Percentiles rank a stretch among this genome's conserved stretches.
These are phyloP conservation scores for Helicolenus hilgendorfi DNA, from an alignment of 2,797 vertebrate species.

Conservation along the genomic window DNA sequence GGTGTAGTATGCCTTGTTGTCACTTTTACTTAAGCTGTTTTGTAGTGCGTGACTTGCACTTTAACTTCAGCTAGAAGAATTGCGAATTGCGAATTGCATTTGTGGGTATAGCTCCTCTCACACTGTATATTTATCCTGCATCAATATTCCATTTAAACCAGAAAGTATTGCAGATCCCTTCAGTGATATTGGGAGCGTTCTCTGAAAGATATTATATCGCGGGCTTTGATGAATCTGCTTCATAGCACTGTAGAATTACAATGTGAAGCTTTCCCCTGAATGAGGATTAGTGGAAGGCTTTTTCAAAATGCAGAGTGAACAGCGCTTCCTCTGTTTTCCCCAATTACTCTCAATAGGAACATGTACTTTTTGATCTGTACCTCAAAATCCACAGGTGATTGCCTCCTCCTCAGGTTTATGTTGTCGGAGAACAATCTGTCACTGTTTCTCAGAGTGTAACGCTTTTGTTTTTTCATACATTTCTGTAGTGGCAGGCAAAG, in stretches of 20 bases:
- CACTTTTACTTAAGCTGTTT: neutral
- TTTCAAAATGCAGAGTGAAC: neutral
- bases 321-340: neutral
- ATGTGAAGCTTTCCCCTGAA: neutral
- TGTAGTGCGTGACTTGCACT: neutral
- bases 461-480: neutral
- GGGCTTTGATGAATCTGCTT: neutral
- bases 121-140: neutral
- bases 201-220: neutral
- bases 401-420: neutral
- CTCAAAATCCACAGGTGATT: neutral
- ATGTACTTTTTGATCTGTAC: neutral
- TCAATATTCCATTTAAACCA: neutral
- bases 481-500: neutral
- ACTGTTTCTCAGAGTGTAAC: neutral
- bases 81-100: neutral
- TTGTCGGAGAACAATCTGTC: neutral
- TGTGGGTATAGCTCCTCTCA: neutral
- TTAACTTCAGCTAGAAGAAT: neutral
- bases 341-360: neutral
- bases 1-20: neutral
- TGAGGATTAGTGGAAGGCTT: neutral
- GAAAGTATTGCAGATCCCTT: neutral
- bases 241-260: neutral
- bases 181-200: neutral